Conservation (phyloP, 2,888 invertebrate species). For the Drosophila stalkeri region DNA sequence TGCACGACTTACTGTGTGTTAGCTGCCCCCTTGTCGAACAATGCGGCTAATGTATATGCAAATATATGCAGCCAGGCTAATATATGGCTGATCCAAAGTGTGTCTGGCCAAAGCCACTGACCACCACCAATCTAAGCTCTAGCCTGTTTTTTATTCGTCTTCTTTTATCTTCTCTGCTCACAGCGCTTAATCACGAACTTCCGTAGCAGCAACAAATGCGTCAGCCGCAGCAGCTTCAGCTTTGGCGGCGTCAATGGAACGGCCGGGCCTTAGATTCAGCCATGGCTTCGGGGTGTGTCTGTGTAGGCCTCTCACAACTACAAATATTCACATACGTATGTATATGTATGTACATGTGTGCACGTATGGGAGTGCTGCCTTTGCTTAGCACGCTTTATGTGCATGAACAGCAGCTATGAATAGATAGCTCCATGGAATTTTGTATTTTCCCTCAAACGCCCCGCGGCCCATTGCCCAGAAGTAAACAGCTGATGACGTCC, state of each 20-base stretch:
- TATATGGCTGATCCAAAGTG: constrained; percentile 4
- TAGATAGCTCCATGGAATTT: constrained; percentile 72
- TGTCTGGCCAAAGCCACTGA: constrained; percentile 40
- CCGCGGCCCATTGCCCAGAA: constrained; percentile 14
- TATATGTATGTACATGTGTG: background rate
- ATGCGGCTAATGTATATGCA: constrained; percentile 44
- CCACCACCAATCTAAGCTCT: constrained; percentile 34
- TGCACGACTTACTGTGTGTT: constrained; percentile 25
- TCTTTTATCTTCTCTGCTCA: constrained; percentile 15
- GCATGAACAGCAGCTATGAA: constrained; percentile 77
- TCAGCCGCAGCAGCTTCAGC: constrained; percentile 47
- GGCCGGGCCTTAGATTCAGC: constrained; percentile 39
- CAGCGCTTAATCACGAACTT: constrained; percentile 75
- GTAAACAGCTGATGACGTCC: constrained; percentile 77
- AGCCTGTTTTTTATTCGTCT: constrained; percentile 54
- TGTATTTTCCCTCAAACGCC: constrained; percentile 35
- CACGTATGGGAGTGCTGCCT: constrained; percentile 29
- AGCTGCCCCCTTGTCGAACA: constrained; percentile 37
- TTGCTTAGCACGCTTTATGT: constrained; percentile 67
- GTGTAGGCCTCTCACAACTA: constrained; percentile 36
- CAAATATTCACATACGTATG: background rate
- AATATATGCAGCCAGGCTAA: background rate
- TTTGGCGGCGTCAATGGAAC: constrained; percentile 45
- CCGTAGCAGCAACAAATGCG: constrained; percentile 79
- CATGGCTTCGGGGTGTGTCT: constrained; percentile 71